phyloP scores from a whole-genome alignment of 2,888 invertebrate genomes.

The Iselma pallidipennis region DNA sequence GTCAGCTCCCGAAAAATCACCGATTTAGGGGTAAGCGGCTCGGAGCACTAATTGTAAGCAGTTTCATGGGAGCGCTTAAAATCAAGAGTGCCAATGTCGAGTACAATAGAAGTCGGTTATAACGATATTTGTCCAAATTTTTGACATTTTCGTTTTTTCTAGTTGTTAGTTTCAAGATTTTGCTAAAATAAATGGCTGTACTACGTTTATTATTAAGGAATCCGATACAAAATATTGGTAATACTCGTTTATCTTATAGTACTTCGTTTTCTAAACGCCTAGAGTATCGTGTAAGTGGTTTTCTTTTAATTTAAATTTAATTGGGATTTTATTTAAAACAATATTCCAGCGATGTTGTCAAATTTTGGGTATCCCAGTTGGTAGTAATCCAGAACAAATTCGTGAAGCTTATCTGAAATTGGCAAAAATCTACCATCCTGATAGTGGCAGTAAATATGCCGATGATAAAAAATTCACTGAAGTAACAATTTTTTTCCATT shows the following conservation, averaged over 20 bases:
- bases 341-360: constrained; percentile 67
- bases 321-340: neutral
- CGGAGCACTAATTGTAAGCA: no score
- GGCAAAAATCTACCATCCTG: constrained; percentile 85
- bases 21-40: no score
- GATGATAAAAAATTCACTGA: constrained; percentile 73
- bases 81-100: no score
- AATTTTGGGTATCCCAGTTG: constrained; percentile 66
- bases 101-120: no score
- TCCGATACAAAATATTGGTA: neutral
- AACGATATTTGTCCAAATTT: no score
- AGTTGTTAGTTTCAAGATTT: no score
- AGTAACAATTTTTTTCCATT: constrained; percentile 49
- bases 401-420: constrained; percentile 72
- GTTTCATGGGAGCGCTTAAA: no score
- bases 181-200: neutral
- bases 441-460: constrained; percentile 74
- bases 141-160: no score
- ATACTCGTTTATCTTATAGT: neutral
- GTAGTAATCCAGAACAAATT: constrained; percentile 73
- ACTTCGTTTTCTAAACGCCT: neutral
- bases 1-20: no score
- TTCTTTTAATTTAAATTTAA: neutral
- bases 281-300: neutral
- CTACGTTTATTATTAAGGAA: neutral